Conservation (phyloP, 1,140 invertebrate species). For the Alviniconcha marisindica region DNA sequence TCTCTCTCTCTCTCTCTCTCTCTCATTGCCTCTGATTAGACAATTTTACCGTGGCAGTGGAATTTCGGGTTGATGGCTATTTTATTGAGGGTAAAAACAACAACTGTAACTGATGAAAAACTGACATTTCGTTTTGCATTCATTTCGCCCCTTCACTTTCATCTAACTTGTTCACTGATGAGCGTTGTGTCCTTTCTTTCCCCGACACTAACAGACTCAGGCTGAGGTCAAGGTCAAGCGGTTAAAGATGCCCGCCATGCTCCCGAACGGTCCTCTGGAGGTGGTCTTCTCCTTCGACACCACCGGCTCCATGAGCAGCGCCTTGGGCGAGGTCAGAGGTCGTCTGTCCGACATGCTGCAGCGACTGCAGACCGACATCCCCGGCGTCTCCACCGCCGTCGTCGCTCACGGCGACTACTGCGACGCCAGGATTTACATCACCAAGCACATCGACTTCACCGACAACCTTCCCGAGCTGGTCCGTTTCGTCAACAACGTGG, state of each 20-base stretch:
- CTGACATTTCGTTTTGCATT: not conserved
- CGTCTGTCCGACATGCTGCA: slow-evolving; percentile 66
- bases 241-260: not conserved
- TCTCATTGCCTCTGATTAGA: no score
- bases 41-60: no score
- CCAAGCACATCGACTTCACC: slow-evolving; percentile 63
- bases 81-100: no score
- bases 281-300: slow-evolving; percentile 71
- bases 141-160: not conserved
- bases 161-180: no score
- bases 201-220: no score
- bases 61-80: no score
- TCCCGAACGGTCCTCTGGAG: slow-evolving; percentile 56
- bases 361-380: slow-evolving; percentile 66
- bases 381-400: slow-evolving; percentile 62
- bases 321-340: slow-evolving; percentile 59
- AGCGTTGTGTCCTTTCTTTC: no score
- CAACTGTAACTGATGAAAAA: no score
- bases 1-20: not conserved
- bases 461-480: slow-evolving; percentile 55
- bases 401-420: slow-evolving; percentile 70
- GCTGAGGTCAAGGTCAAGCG: no score
- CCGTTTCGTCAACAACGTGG: slow-evolving; percentile 62
- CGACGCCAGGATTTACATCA: slow-evolving; percentile 64
- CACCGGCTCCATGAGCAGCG: slow-evolving; percentile 66